Conservation (phyloP, 2,888 invertebrate genomes). For the Anarsia innoxiella region DNA sequence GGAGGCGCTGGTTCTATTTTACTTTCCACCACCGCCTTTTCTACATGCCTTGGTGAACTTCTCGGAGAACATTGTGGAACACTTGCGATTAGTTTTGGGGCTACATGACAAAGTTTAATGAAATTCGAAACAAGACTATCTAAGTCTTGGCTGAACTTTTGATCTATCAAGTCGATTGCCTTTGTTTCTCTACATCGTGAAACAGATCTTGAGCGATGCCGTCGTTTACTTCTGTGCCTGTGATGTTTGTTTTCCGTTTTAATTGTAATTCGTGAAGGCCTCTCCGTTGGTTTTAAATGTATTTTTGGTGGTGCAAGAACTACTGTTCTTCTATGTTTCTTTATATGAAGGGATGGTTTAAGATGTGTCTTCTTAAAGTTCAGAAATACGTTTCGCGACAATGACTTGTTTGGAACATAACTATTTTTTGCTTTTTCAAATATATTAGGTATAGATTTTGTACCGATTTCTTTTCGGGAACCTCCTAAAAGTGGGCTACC, state of each 20-base stretch:
- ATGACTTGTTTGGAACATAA: slow-evolving; percentile 61
- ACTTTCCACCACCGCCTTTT: slow-evolving; percentile 30
- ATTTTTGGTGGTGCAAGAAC: slow-evolving; percentile 67
- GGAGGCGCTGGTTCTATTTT: slow-evolving; percentile 57
- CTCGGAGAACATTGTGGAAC: slow-evolving; percentile 29
- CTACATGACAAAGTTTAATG: slow-evolving; percentile 64
- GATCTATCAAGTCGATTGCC: slow-evolving; percentile 76
- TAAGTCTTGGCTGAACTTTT: slow-evolving; percentile 67
- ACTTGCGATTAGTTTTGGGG: slow-evolving; percentile 53
- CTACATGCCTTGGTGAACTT: neutral
- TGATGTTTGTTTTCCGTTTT: slow-evolving; percentile 67
- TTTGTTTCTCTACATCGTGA: slow-evolving; percentile 73
- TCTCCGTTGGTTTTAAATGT: slow-evolving; percentile 58
- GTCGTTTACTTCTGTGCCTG: slow-evolving; percentile 61
- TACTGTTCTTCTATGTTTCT: slow-evolving; percentile 74
- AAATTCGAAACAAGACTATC: slow-evolving; percentile 59
- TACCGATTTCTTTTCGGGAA: slow-evolving; percentile 46
- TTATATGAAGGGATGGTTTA: slow-evolving; percentile 62
- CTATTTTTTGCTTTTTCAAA: slow-evolving; percentile 65
- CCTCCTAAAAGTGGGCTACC: slow-evolving; percentile 32
- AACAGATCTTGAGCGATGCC: slow-evolving; percentile 64
- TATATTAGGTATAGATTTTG: slow-evolving; percentile 49
- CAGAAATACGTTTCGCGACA: slow-evolving; percentile 63
- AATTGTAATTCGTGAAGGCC: slow-evolving; percentile 56
- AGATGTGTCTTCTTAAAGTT: slow-evolving; percentile 62